Base-by-base conservation (phyloP, 2,113 vertebrate genomes). In the Polypterus senegalus region DNA sequence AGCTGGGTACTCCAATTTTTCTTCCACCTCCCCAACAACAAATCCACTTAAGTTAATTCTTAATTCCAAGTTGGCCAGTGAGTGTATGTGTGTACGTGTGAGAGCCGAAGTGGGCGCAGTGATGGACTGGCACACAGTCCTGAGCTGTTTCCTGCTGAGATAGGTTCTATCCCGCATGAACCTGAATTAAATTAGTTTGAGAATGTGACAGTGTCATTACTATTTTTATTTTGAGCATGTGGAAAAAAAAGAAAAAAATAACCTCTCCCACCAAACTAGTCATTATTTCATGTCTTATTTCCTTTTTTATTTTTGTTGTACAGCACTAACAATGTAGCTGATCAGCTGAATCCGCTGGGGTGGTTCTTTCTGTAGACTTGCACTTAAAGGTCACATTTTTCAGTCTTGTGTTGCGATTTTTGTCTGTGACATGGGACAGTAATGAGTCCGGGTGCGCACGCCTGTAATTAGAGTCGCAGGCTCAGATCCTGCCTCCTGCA, bases 301-400 rank as follows among this genome's bases (percentile, higher is more conserved):
- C 7, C 7, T 61, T 27, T 52, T 10, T 52, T 52, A 52, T 8
- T 10, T 48, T 7, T 7, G 44, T 61, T 7, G 7, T 45, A 27
- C 5, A n/a, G 27, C 43, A 43, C 60, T 61, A 61, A 10, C 10
- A 52, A 49, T 51, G 4, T 6, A 53, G 10, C 10, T 49, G 47
- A 47, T n/a, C 5, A 46, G 9, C 48, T 45, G 9, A 51, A 44
- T 44, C 10, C n/a, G 46, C 27, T n/a, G 10, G 49, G 10, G 59
- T 43, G 10, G 8, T 27, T 49, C 51, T 53, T 45, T 7, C 10
- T 7, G 45, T 27, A 52, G 27, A 9, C 7, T 27, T 44, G 45
- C 52, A 57, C 4, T n/a, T n/a, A n/a, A 46, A 48, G 61, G 61
- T 62, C 45, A 47, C 52, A 46, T 62, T 46, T 51, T 62, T 55